Conservation (phyloP, 2,797 vertebrate species). For the Rousettus madagascariensis region DNA sequence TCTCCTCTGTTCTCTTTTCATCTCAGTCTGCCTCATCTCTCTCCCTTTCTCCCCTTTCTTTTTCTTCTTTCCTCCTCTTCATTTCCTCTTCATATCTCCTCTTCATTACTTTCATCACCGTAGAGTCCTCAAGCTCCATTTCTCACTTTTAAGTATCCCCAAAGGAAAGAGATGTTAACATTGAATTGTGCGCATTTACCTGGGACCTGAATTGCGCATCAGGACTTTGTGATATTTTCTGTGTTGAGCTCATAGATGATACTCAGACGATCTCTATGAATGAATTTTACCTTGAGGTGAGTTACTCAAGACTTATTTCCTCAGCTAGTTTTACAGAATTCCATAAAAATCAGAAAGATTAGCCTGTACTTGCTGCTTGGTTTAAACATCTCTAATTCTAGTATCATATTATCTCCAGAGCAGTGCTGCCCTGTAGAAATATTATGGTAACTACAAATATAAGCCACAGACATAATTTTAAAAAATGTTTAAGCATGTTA, state of each 20-base stretch:
- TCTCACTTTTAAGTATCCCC: neutral
- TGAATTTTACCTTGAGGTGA: neutral
- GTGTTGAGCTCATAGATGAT: neutral
- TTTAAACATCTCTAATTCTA: neutral
- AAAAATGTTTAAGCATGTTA: neutral
- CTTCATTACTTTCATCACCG: neutral
- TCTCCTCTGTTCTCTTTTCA: neutral
- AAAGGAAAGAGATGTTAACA: neutral
- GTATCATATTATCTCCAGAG: neutral
- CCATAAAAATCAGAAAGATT: neutral
- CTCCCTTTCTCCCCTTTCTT: fast-evolving
- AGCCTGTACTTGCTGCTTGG: neutral
- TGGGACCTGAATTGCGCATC: neutral
- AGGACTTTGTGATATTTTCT: neutral
- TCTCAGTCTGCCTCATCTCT: neutral
- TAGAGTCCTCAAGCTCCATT: neutral
- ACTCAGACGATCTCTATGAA: neutral
- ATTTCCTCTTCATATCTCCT: neutral
- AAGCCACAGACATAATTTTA: neutral
- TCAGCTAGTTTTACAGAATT: neutral
- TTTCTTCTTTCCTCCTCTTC: neutral
- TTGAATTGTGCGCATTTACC: neutral
- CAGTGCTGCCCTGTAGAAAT: neutral
- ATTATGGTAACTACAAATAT: neutral
- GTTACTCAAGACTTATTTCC: neutral